Evolutionary conservation across 2,113 vertebrate species (phyloP).

Genomic region (Hippoglossus stenolepis): DNA sequence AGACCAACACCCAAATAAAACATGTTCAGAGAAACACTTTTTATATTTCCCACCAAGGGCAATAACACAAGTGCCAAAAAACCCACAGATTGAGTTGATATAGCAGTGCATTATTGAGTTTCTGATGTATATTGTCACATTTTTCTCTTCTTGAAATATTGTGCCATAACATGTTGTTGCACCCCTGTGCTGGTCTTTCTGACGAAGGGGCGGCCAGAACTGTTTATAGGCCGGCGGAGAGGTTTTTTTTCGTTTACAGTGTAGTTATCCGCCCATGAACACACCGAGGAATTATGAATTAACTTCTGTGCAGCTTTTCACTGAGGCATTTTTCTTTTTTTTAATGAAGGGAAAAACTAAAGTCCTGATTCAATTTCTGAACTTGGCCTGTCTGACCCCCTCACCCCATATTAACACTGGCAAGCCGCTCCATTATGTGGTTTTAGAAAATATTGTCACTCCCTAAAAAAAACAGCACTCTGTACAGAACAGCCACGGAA

Average conservation of each 20-base stretch:
- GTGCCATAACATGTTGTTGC: not conserved
- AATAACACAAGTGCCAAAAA: not conserved
- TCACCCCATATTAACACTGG: constrained; percentile 25
- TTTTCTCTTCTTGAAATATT: not conserved
- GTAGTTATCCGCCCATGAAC: not conserved
- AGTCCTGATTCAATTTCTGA: not conserved
- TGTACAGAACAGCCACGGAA: constrained; percentile 10
- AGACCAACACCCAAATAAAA: not conserved
- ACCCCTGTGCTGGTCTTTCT: not conserved
- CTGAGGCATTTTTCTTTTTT: too few species aligned
- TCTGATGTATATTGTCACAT: not conserved
- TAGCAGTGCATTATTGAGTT: not conserved
- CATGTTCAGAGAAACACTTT: not conserved
- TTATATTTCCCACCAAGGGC: not conserved
- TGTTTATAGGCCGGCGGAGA: not conserved
- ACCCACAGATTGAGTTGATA: not conserved
- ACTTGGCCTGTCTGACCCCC: not conserved
- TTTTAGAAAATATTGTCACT: constrained; percentile 8
- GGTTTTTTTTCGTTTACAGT: not conserved
- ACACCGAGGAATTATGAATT: not conserved
- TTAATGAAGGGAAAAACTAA: not conserved
- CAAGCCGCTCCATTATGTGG: constrained; percentile 2
- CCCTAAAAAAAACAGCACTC: constrained; percentile 19
- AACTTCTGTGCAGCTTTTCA: not conserved
- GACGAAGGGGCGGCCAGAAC: not conserved